These are phyloP conservation scores for Helobdella robusta DNA, from an alignment of 2,888 invertebrate genomes.

Conservation along the genomic window DNA sequence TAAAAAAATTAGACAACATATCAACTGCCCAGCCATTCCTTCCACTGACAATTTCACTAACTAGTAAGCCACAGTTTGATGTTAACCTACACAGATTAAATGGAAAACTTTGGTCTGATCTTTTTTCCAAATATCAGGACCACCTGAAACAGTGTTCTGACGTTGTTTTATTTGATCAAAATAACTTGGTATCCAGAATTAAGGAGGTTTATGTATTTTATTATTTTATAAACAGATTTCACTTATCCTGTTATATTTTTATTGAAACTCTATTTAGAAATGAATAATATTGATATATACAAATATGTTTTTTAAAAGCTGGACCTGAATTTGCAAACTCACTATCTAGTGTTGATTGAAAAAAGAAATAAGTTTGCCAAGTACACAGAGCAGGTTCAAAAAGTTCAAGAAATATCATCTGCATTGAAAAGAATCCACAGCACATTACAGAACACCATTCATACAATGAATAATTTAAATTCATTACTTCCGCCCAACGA, in stretches of 20 bases:
- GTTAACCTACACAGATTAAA: not conserved
- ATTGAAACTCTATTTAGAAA: not conserved
- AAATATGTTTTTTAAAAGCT: too few species aligned
- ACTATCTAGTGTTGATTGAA: slow-evolving; percentile 65
- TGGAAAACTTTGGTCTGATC: not conserved
- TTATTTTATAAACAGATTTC: not conserved
- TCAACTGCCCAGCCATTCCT: slow-evolving; percentile 87
- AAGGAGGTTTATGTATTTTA: slow-evolving; percentile 59
- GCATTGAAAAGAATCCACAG: slow-evolving; percentile 45
- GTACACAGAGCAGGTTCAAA: slow-evolving; percentile 72
- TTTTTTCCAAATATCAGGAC: slow-evolving; percentile 55
- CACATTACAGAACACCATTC: slow-evolving; percentile 71
- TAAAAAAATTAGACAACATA: slow-evolving; percentile 53
- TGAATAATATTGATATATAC: too few species aligned
- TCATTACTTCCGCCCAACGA: slow-evolving; percentile 70
- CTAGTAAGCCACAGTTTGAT: not conserved
- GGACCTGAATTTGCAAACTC: too few species aligned
- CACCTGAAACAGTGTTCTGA: slow-evolving; percentile 74
- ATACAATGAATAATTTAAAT: slow-evolving; percentile 75
- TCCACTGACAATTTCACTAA: slow-evolving; percentile 74
- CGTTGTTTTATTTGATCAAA: slow-evolving; percentile 70
- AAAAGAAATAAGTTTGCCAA: slow-evolving; percentile 73
- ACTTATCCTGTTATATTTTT: too few species aligned
- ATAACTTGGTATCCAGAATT: slow-evolving; percentile 62
- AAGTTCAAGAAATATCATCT: slow-evolving; percentile 67